A percentile compares a stretch with the other conserved stretches of the same genome.
Conservation (phyloP, 2,113 vertebrate species). For the Raphicerus campestris region DNA sequence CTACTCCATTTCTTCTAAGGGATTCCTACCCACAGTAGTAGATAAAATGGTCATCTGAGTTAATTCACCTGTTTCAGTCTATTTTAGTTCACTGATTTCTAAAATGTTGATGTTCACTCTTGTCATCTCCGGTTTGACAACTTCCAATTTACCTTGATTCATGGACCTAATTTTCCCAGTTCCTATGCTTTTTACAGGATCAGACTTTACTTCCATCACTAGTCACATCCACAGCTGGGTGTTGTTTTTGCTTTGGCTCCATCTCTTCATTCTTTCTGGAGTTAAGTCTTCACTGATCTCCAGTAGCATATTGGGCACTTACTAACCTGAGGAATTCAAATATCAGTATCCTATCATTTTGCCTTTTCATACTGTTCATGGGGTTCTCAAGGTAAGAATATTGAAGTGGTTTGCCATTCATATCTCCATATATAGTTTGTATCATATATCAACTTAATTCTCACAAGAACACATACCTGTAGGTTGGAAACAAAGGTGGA, state of each 20-base stretch:
- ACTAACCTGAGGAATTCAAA: background rate
- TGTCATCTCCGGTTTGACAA: background rate
- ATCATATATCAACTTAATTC: background rate
- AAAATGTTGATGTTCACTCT: background rate
- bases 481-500: background rate
- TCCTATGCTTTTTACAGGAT: background rate
- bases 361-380: background rate
- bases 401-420: background rate
- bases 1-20: background rate
- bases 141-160: background rate
- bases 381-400: background rate
- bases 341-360: background rate
- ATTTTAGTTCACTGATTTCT: background rate
- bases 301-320: background rate
- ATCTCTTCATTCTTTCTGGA: background rate
- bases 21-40: background rate
- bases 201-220: background rate
- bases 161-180: fast-evolving
- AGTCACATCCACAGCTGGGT: background rate
- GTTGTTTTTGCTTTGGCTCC: background rate
- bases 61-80: background rate
- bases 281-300: background rate
- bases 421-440: background rate
- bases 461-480: background rate
- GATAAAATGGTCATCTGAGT: background rate